Conservation (phyloP, 2,888 invertebrate species). For the Teleogryllus oceanicus region DNA sequence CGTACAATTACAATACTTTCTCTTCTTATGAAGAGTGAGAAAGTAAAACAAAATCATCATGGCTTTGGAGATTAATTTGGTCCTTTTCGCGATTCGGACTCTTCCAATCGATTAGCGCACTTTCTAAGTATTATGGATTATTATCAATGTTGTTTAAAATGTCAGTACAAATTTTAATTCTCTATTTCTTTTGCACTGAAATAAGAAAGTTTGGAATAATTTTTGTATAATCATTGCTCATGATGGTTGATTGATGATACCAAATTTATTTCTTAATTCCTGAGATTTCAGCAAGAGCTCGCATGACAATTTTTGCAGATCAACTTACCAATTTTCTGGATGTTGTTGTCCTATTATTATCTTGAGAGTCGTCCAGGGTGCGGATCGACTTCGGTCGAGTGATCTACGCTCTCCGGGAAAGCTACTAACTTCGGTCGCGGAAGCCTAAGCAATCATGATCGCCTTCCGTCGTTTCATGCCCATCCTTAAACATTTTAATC, state of each 20-base stretch:
- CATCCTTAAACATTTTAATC: too few relatives aligned
- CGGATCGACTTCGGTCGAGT: background rate
- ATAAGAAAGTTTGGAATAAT: background rate
- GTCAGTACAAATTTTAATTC: background rate
- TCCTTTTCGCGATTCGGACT: background rate
- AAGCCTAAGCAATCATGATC: too few relatives aligned
- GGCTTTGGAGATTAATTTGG: background rate
- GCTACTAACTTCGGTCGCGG: too few relatives aligned
- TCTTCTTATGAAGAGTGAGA: background rate
- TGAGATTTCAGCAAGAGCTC: background rate
- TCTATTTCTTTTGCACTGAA: background rate
- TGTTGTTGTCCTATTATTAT: background rate
- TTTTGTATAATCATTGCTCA: background rate
- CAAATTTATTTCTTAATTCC: background rate
- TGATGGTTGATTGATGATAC: background rate
- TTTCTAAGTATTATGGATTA: background rate
- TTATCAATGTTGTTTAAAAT: background rate
- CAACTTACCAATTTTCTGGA: background rate
- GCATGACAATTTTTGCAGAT: background rate
- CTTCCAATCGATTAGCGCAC: background rate
- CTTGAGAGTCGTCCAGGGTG: background rate
- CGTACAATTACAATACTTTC: too few relatives aligned
- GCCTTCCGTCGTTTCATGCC: too few relatives aligned
- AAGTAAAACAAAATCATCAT: background rate
- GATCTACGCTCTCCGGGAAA: too few relatives aligned